Base-by-base conservation (phyloP, 1,140 invertebrate genomes). In the Phenacoccus solenopsis region DNA sequence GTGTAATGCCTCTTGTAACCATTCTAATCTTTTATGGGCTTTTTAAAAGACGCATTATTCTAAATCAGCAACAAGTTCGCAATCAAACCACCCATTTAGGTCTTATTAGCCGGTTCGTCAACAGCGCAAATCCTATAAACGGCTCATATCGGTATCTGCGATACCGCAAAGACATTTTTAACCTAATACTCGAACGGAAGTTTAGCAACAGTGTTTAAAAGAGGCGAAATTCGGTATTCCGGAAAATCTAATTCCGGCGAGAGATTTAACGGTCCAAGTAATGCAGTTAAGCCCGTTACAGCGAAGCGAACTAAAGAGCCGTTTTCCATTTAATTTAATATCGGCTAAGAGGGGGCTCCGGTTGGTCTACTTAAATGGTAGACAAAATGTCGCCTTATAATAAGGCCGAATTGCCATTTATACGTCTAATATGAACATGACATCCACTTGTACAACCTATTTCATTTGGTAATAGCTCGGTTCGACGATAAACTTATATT, bases 281-380 rank as follows among this genome's bases (percentile, higher is more conserved):
- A 64, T 64, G 59, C 59, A 27, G 22, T 64, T 64, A 64, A 64
- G 25, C 10, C 22, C 59, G 59, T 64, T 64, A 64, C 20, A 24
- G 16, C 20, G 20, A 16, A 25, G 59, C 59, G 59, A 64, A 9
- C 10, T 64, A 64, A 64, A 64, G 59, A 64, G 59, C 59, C 21
- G 59, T 64, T 64, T 64, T 64, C 59, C 59, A 64, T 64, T 64
- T 27, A 64, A 64, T 64, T 64, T 64, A 64, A 64, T 64, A 64
- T 64, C 59, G 59, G 25, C 59, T 64, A 64, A 64, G 59, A 10
- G 25, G 20, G 12, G 21, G 59, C 20, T 9, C 9, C 59, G 59
- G 59, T 24, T 64, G 22, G 59, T 64, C 59, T 64, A 24, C 10
- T 27, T 64, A 64, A 64, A 64, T 27, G 10, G 25, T 64, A 64